Evolutionary conservation across 2,113 vertebrate species (phyloP), one percentile per base, ranked within the genome.

Genomic region (Malurus alboscapulatus): DNA sequence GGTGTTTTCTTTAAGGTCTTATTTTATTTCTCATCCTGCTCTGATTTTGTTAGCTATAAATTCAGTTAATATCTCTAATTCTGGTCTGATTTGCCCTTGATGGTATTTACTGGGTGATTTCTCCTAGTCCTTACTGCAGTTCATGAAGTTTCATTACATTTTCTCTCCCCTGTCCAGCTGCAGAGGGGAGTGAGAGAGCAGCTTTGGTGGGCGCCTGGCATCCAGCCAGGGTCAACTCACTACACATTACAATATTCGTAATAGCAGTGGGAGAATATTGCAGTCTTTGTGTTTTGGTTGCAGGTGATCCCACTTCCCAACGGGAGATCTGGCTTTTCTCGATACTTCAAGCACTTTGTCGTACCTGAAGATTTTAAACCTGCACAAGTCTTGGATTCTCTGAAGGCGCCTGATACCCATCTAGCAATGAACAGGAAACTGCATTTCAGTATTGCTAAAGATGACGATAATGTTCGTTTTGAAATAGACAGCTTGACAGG

Each of bases 341-440:
- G 97, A n/a, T 92, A 96, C 44, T 84, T 98, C 88, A 97, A 96
- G 82, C 97, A 96, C 76, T 97, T 99, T 29, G 97, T 97, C 1
- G 34, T 99, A 91, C 97, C 96, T 65, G 99, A 99, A 96, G 98
- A 98, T 94, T 76, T 93, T 7, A 98, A 97, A 78, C 98, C 98
- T 30, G 95, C 96, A 10, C 98, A 98, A 47, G 58, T 98, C 7
- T 92, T 99, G 91, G 98, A 97, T 72, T 98, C 98, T 36, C 74
- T 98, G 45, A 94, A 94, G 25, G 74, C 97, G 11, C 83, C 97
- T 8, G 90, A 90, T 44, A 88, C 85, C 59, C 88, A 90, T 45
- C 85, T 84, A 5, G 34, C 66, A 76, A 34, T 42, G 16, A 85
- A 80, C 36, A 95, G 87, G 22, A 97, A 96, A 29, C 67, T 97